Evolutionary conservation across 2,888 invertebrate genomes (phyloP), one percentile per base, ranked within the genome.

Genomic region (Acrocyrtus sp.): DNA sequence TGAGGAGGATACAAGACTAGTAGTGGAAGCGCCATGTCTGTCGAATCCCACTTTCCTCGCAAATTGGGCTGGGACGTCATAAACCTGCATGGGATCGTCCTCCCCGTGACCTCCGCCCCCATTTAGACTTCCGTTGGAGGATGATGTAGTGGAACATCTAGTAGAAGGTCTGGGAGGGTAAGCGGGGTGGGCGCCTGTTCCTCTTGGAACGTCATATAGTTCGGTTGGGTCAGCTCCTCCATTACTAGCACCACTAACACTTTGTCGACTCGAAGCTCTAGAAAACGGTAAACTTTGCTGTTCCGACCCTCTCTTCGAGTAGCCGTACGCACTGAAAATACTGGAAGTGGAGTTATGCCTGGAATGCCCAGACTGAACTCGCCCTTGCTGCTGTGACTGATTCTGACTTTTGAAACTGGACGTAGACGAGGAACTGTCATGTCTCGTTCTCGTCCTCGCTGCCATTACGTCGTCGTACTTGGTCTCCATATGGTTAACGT

Each of bases 391-490:
- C n/a, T n/a, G n/a, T n/a, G n/a, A n/a, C n/a, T n/a, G n/a, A n/a
- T n/a, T n/a, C n/a, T 65, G 65, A 56, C 43, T 45, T 17, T 41
- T 6, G 15, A 26, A 19, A 27, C 61, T 72, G 6, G 56, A 21
- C 15, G 72, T 70, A 29, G 69, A 63, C 19, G 34, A 24, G 10
- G 6, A 8, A 24, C 58, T 53, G n/a, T 68, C 51, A 26, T 65
- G 51, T 19, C 56, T 27, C 6, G 50, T 50, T 21, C 63, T 39
- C 6, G 48, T n/a, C n/a, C n/a, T n/a, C n/a, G n/a, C n/a, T n/a
- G n/a, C n/a, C n/a, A n/a, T n/a, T n/a, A 78, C 58, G 5, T 78
- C 74, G 43, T 79, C 79, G 56, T 79, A 79, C 39, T 79, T 79
- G 15, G 75, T 72, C 53, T 79, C 79, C 47, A 79, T 63, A 43